These are phyloP conservation scores for Rhimphoctona megacephalus DNA, from an alignment of 2,888 invertebrate species.

Conservation along the genomic window DNA sequence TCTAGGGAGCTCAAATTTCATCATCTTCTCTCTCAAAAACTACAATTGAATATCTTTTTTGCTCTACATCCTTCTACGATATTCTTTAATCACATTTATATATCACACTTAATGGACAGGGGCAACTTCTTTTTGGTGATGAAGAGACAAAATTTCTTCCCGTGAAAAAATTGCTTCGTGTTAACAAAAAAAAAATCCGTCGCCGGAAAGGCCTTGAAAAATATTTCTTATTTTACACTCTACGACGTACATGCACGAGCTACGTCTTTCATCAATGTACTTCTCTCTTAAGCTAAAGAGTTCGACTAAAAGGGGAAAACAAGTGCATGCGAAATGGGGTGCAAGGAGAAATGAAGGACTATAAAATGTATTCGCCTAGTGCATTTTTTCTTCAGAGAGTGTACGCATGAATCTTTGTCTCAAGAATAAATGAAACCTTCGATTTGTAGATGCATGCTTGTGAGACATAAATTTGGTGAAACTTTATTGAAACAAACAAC, in stretches of 20 bases:
- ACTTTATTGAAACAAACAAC: not conserved
- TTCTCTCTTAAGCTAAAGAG: slow-evolving; percentile 15
- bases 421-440: slow-evolving; percentile 1
- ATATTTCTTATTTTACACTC: slow-evolving; percentile 33
- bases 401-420: not conserved
- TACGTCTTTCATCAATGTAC: slow-evolving; percentile 36
- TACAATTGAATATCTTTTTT: not conserved
- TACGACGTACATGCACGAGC: not conserved
- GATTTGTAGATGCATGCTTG: not conserved
- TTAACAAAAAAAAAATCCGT: slow-evolving; percentile 10
- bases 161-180: slow-evolving; percentile 18
- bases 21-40: slow-evolving; percentile 9
- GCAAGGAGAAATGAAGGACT: slow-evolving; percentile 23
- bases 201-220: not conserved
- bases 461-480: not conserved
- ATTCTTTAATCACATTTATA: not conserved
- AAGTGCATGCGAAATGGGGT: not conserved
- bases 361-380: slow-evolving; percentile 52
- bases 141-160: not conserved
- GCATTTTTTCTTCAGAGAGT: slow-evolving; percentile 45
- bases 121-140: not conserved
- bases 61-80: not conserved
- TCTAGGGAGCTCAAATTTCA: not conserved
- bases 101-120: slow-evolving; percentile 13
- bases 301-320: slow-evolving; percentile 19